Conservation (phyloP, 2,113 vertebrate species). For the Azemiops feae region DNA sequence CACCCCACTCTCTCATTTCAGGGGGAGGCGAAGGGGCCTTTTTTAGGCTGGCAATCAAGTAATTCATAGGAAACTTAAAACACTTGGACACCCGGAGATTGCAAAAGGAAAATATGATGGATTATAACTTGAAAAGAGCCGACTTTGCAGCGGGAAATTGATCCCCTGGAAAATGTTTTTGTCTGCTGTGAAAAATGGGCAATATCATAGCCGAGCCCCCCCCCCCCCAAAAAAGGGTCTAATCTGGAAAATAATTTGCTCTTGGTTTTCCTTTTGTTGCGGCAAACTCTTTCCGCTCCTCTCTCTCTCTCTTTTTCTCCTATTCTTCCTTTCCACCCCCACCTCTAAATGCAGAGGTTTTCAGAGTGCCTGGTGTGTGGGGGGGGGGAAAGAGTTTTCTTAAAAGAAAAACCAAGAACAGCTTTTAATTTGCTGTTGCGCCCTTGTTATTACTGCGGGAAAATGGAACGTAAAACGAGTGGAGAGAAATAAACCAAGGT, state of each 20-base stretch:
- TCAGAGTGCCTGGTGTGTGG: neutral
- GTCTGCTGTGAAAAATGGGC: conserved; percentile 99
- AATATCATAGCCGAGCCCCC: conserved; percentile 67
- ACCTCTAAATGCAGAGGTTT: neutral
- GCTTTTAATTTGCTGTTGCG: neutral
- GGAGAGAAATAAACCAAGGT: neutral
- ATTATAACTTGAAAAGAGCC: conserved; percentile 91
- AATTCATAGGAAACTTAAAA: conserved; percentile 84
- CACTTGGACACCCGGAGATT: conserved; percentile 79
- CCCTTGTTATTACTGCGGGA: neutral
- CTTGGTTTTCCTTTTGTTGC: conserved; percentile 71
- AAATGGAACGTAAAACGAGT: neutral
- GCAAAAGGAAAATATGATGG: conserved; percentile 94
- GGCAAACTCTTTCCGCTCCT: neutral
- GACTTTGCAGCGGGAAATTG: conserved; percentile 91
- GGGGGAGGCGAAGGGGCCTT: conserved; percentile 57
- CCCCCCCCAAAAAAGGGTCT: conserved; percentile 37
- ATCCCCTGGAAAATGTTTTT: conserved; percentile 99
- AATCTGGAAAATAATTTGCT: conserved; percentile 81
- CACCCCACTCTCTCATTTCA: conserved; percentile 64
- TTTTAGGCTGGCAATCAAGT: conserved; percentile 72
- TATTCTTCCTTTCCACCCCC: neutral
- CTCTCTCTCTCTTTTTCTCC: neutral
- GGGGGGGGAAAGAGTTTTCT: neutral
- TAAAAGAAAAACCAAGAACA: neutral